Base-by-base conservation (phyloP, 2,113 vertebrate genomes). In the Falco punctatus region DNA sequence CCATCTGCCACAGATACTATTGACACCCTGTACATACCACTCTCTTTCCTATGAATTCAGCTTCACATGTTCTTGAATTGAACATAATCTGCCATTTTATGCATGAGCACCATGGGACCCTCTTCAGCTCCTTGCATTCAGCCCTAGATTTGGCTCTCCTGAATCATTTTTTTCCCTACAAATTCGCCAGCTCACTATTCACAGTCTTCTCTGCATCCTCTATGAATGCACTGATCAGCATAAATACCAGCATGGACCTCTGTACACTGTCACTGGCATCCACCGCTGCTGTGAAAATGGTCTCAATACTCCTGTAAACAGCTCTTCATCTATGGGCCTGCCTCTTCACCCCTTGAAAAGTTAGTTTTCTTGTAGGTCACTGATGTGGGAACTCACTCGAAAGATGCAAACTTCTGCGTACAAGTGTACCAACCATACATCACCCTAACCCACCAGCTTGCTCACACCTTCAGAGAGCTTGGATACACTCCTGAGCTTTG, bases 41-140 rank as follows among this genome's bases (percentile, higher is more conserved):
- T 3, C 52, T 9, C n/a, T 62, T 35, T 15, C 70, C 81, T 46
- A 40, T 73, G 70, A 57, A 74, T 70, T 69, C 5, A 1, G 49
- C 75, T 62, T 73, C 23, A 20, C 65, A 2, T 40, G 5, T 27
- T 5, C 81, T 30, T 58, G 65, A 73, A 81, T 78, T 23, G 81
- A 62, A 78, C 64, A 38, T 33, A 69, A 92, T 51, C 88, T 92
- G 71, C 70, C 85, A 11, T 69, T 78, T 81, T 15, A 8, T 33
- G 65, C 88, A 27, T 2, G 26, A 89, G 71, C 57, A 55, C 79
- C 94, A 94, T 20, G 77, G 85, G 94, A 81, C 44, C 92, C 92
- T 92, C 94, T 94, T 89, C 65, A 94, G 44, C 81, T 89, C 52
- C 92, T 82, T n/a, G 75, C 75, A 28, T 92, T 89, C 92, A 86